Evolutionary conservation across 2,797 vertebrate species (phyloP), one percentile per base, ranked within the genome.

Genomic region (Psittacula echo): DNA sequence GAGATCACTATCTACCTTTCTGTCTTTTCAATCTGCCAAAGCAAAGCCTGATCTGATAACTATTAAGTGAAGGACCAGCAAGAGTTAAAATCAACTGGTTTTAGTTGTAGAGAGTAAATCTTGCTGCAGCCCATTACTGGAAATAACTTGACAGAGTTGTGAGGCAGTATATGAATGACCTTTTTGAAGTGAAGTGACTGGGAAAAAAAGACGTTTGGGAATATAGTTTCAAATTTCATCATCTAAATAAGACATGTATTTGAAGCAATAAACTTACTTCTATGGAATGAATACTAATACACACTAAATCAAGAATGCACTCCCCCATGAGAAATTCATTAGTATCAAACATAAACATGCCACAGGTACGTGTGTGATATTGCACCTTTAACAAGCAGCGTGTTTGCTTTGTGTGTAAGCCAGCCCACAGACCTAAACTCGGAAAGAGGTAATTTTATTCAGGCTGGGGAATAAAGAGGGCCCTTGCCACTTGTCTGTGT

Each of bases 281-380:
- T 37, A 3, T 10, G 53, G n/a, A 34, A 34, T 10, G 17, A 70
- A n/a, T 29, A 13, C 47, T 17, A 30, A 45, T 0, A 20, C 1
- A 1, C 20, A 34, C 27, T 2, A 5, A n/a, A 78, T 16, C 1
- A 29, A n/a, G 21, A 51, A 70, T 1, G 15, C 0, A 1, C 5
- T 26, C 12, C 56, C 34, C 60, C 14, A 0, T 0, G 45, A 73
- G 89, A 81, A 54, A 51, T 0, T 2, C 1, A 0, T 16, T 2
- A 3, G 13, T 18, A 58, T 3, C 65, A 48, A 18, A 67, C 22
- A 24, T 1, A 12, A 62, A 29, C 2, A 5, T 4, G 13, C 41
- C 50, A 4, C 34, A 30, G 60, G 70, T 30, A 47, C 12, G 2
- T 11, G 5, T 10, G 16, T 1, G 30, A 29, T 7, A 29, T 4